Evolutionary conservation across 2,797 vertebrate species (phyloP).

Genomic region (Heliangelus exortis): DNA sequence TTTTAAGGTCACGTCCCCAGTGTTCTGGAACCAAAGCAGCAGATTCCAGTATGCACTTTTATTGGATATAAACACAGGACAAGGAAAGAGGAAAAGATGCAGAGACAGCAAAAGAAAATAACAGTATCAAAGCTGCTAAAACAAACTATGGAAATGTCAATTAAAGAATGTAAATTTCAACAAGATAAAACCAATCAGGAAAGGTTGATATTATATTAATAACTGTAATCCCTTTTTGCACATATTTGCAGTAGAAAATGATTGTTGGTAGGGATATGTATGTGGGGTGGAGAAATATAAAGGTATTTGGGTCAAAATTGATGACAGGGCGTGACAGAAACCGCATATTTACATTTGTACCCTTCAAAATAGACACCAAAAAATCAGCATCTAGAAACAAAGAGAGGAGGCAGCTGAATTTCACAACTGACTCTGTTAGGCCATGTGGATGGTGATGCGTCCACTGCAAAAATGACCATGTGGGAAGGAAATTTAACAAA

Average conservation of each 20-base stretch:
- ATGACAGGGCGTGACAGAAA: background rate
- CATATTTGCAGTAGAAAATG: background rate
- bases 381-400: background rate
- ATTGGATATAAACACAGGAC: background rate
- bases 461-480: background rate
- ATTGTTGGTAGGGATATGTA: background rate
- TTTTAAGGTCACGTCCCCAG: background rate
- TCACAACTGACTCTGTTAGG: background rate
- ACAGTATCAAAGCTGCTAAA: background rate
- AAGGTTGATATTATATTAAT: background rate
- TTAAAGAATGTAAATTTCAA: background rate
- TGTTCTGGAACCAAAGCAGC: conserved; percentile 15
- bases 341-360: background rate
- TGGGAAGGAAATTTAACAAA: background rate
- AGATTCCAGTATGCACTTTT: background rate
- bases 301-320: background rate
- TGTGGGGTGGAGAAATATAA: background rate
- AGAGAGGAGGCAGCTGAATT: background rate
- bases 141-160: background rate
- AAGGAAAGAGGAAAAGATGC: background rate
- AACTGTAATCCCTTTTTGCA: background rate
- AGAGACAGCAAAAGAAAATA: background rate
- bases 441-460: background rate
- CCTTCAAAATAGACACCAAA: background rate
- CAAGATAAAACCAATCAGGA: background rate